Evolutionary conservation across 2,113 vertebrate genomes (phyloP).

Genomic region (Stegostoma tigrinum): DNA sequence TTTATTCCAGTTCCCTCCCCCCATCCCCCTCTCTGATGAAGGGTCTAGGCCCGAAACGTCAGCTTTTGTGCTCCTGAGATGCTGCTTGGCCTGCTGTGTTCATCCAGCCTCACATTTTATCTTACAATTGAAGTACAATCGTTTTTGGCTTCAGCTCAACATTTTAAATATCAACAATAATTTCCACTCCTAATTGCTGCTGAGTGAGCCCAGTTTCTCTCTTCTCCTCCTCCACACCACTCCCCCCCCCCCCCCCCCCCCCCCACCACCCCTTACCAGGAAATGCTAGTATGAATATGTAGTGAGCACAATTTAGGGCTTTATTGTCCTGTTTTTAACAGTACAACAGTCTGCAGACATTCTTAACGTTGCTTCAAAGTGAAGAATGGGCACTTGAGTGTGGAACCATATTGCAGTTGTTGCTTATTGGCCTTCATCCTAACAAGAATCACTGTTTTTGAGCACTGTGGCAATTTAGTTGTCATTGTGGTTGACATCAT

Average conservation of each 20-base stretch:
- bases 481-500: background rate
- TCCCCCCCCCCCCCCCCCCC: too few species aligned
- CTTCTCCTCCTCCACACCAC: too few species aligned
- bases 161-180: background rate
- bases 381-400: background rate
- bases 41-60: too few species aligned
- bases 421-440: background rate
- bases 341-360: background rate
- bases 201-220: background rate
- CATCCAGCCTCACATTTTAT: too few species aligned
- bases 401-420: background rate
- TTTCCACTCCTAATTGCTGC: background rate
- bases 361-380: background rate
- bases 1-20: too few species aligned
- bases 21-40: too few species aligned
- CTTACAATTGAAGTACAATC: background rate
- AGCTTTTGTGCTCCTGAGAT: too few species aligned
- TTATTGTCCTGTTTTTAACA: background rate
- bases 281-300: background rate
- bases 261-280: background rate
- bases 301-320: background rate
- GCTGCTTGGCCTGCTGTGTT: too few species aligned
- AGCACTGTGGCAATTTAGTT: background rate
- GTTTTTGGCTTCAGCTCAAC: background rate
- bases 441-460: background rate